Conservation (phyloP, 2,888 invertebrate species). For the Pollenia labialis region DNA sequence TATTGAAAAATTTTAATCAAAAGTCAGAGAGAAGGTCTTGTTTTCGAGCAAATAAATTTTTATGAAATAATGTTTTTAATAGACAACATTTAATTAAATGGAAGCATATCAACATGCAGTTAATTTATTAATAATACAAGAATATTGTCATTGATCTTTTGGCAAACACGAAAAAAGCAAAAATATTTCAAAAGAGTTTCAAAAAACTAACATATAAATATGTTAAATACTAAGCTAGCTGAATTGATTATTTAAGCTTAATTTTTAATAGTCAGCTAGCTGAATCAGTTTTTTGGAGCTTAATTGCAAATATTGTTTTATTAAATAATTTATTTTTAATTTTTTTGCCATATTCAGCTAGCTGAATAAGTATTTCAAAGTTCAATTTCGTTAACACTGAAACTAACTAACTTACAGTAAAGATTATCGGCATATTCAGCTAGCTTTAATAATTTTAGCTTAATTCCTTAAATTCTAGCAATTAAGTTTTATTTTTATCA, state of each 20-base stretch:
- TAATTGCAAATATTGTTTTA: neutral
- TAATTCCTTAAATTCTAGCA: neutral
- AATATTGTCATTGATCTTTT: constrained; percentile 45
- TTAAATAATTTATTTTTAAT: neutral
- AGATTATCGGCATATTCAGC: too few relatives aligned
- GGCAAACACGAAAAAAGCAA: neutral
- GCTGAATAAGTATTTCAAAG: constrained; percentile 2
- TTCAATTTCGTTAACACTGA: neutral
- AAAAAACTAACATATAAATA: too few relatives aligned
- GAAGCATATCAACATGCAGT: constrained; percentile 30
- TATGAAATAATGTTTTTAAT: constrained; percentile 42
- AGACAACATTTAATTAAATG: constrained; percentile 64
- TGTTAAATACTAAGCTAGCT: neutral
- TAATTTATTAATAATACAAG: constrained; percentile 45
- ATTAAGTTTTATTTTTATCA: too few relatives aligned
- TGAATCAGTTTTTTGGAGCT: neutral
- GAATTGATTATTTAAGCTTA: neutral
- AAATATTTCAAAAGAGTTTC: neutral
- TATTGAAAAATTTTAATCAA: constrained; percentile 60
- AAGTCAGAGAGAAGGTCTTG: constrained; percentile 61
- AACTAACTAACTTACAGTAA: neutral
- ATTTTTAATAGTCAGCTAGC: constrained; percentile 1
- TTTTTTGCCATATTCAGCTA: neutral
- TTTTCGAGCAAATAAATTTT: constrained; percentile 33
- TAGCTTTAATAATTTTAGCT: too few relatives aligned